Conservation (phyloP, 2,888 invertebrate species). For the Brassicogethes aeneus region DNA sequence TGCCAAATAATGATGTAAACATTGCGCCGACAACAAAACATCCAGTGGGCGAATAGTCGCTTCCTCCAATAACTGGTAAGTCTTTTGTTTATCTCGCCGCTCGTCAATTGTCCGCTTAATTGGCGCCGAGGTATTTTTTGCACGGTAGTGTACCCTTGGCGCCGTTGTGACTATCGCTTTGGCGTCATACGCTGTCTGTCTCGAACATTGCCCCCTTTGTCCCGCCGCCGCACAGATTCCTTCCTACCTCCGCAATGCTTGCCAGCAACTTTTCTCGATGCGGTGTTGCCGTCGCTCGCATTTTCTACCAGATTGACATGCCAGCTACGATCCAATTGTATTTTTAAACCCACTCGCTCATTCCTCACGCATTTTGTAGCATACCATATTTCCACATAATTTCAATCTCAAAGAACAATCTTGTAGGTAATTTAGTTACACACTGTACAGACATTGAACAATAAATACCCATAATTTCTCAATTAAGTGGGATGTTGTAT, state of each 20-base stretch:
- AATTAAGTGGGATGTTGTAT: too few species aligned
- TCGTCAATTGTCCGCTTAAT: background rate
- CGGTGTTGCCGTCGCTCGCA: background rate
- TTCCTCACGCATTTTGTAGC: too few species aligned
- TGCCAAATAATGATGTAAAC: slow-evolving; percentile 22
- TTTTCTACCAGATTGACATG: background rate
- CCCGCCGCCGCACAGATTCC: slow-evolving; percentile 28
- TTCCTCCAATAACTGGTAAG: slow-evolving; percentile 21
- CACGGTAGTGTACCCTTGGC: slow-evolving; percentile 40
- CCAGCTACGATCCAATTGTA: too few species aligned
- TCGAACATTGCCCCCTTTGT: slow-evolving; percentile 29
- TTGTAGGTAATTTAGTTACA: too few species aligned
- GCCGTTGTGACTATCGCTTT: slow-evolving; percentile 42
- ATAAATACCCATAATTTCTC: too few species aligned
- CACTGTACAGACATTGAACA: too few species aligned
- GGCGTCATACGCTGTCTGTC: slow-evolving; percentile 42
- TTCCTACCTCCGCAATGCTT: slow-evolving; percentile 15
- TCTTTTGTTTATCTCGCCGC: slow-evolving; percentile 5
- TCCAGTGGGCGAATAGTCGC: slow-evolving; percentile 23
- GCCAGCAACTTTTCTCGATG: background rate
- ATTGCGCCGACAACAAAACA: slow-evolving; percentile 15
- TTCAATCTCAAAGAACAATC: too few species aligned
- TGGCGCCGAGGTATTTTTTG: slow-evolving; percentile 29
- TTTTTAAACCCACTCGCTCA: too few species aligned
- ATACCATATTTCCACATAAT: too few species aligned